Evolutionary conservation across 2,797 vertebrate species (phyloP), one percentile per base, ranked within the genome.

Genomic region (Chrosomus eos): DNA sequence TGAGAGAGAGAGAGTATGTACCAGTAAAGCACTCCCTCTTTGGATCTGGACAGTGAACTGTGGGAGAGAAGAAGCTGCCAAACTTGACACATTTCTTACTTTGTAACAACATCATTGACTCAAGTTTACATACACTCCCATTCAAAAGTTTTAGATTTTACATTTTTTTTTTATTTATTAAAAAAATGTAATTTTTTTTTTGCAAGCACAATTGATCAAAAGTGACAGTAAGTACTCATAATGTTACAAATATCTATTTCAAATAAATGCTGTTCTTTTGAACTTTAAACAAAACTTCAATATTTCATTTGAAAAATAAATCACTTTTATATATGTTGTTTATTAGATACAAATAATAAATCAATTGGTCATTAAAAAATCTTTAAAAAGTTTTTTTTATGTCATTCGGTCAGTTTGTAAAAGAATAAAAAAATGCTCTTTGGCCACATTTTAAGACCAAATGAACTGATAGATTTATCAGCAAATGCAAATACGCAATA

Each of bases 1-100:
- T n/a, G 38, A 38, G 38, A 38, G 38, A 8, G 38, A 8, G 38
- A 8, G 8, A n/a, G n/a, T n/a, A n/a, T n/a, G n/a, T n/a, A n/a
- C n/a, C n/a, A n/a, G n/a, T n/a, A n/a, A n/a, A n/a, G n/a, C n/a
- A n/a, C n/a, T n/a, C n/a, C n/a, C n/a, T n/a, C n/a, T n/a, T n/a
- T n/a, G 4, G 1, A 33, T n/a, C 93, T 93, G 96, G 97, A 98
- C 97, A 98, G 96, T 97, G 96, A 97, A 94, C 95, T 95, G 92
- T 95, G 92, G 94, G 95, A 94, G 91, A 93, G 92, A 93, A 95
- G 92, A 91, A 68, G 68, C 93, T 97, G 97, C 96, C 97, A 97
- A 92, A 92, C 95, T 36, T 88, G 93, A 86, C 93, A 55, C 38
- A 53, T 76, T 76, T 74, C 28, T 58, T 58, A 19, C 33, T 76